phyloP scores from a whole-genome alignment of 2,888 invertebrate species.

The Bombylius major region DNA sequence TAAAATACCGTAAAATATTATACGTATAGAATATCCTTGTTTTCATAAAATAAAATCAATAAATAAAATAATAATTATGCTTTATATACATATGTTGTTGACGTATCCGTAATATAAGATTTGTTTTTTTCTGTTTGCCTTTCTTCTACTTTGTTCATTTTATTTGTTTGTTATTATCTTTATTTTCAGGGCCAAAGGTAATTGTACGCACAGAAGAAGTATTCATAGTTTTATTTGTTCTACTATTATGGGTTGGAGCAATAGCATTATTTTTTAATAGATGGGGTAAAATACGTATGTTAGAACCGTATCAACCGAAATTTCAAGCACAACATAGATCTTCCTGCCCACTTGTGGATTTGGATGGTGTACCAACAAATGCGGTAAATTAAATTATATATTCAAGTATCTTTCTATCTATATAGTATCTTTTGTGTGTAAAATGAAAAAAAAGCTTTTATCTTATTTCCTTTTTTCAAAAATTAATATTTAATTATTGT shows the following conservation, averaged over 20 bases:
- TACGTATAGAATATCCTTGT: too few relatives aligned
- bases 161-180: conserved; percentile 1
- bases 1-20: too few relatives aligned
- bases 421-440: neutral
- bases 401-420: neutral
- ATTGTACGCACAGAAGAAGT: conserved; percentile 77
- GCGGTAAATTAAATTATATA: conserved; percentile 21
- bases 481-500: too few relatives aligned
- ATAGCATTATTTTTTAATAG: conserved; percentile 86
- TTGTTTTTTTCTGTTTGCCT: neutral
- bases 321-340: conserved; percentile 75
- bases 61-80: too few relatives aligned
- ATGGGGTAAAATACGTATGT: conserved; percentile 88
- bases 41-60: too few relatives aligned
- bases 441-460: neutral
- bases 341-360: conserved; percentile 55
- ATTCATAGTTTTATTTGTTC: conserved; percentile 69
- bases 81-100: too few relatives aligned
- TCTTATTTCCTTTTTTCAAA: neutral
- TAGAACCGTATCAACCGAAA: conserved; percentile 83
- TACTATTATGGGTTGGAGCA: conserved; percentile 79
- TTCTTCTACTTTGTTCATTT: too few relatives aligned
- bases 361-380: conserved; percentile 29
- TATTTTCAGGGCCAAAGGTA: conserved; percentile 44
- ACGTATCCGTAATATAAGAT: neutral